Evolutionary conservation across 1,140 invertebrate species (phyloP), one percentile per base, ranked within the genome.

Genomic region (Leptinotarsa lineolata): DNA sequence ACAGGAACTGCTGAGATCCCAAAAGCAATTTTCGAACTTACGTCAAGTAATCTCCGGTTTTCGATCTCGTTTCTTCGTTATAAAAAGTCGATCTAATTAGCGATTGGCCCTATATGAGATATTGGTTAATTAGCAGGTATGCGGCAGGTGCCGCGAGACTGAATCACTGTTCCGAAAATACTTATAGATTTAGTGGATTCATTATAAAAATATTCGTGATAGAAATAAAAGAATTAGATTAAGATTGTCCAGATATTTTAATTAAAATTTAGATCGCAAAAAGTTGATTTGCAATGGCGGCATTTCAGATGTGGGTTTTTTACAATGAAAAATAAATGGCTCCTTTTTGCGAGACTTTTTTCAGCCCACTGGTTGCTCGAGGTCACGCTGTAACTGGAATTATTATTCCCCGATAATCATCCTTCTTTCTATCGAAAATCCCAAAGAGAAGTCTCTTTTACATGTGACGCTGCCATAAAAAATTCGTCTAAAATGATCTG

Each of bases 161-260:
- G 67, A 64, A 65, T 44, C 63, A 59, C 12, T 54, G 39, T 45
- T 68, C 46, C 68, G 48, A 72, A 76, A 73, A 73, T 76, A 72
- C 75, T 76, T 74, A 72, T 72, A 76, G 75, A 74, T 77, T 74
- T 74, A 74, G 68, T 68, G 76, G 73, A 72, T 77, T 77, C 76
- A 77, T 77, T 77, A 77, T 76, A 74, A 76, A 77, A 77, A 72
- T 77, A 76, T 77, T 70, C 74, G 54, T 68, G 74, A 73, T 73
- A 59, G 73, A 76, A 77, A 77, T 74, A 74, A 74, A 73, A 77
- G 70, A 74, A 70, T 74, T 76, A 73, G 77, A 78, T 78, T 76
- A 74, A 46, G 74, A 78, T 79, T 76, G 67, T 66, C 61, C 72
- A 68, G 77, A 79, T 80, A 80, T 81, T 81, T 81, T 81, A 81